Percentiles rank a stretch among this genome's conserved stretches.
Evolutionary conservation across 2,888 invertebrate species (phyloP).

Genomic region (Exocentrus adspersus): DNA sequence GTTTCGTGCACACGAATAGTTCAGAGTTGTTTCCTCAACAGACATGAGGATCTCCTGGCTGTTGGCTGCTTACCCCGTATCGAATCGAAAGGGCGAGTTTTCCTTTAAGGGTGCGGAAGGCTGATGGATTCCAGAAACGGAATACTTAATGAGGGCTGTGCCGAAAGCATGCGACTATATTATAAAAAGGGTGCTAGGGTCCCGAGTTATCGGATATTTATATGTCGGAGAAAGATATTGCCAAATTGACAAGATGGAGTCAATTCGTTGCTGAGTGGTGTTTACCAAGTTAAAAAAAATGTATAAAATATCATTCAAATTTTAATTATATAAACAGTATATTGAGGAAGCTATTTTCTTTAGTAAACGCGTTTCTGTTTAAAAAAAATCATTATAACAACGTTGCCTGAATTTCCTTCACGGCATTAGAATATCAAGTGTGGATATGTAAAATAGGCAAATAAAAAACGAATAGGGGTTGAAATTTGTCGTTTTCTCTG

Average conservation of each 20-base stretch:
- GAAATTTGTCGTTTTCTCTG: not conserved
- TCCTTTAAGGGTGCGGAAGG: too few species aligned
- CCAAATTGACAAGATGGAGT: too few species aligned
- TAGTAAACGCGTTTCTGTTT: not conserved
- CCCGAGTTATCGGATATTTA: conserved; percentile 26
- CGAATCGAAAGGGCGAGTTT: too few species aligned
- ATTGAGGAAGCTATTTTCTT: too few species aligned
- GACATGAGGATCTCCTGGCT: too few species aligned
- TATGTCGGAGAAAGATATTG: conserved; percentile 1
- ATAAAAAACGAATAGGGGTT: not conserved
- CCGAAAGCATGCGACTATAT: conserved; percentile 27
- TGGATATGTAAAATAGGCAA: not conserved
- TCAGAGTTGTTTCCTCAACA: too few species aligned
- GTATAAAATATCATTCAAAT: too few species aligned
- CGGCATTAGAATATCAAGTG: not conserved
- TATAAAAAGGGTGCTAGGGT: conserved; percentile 20
- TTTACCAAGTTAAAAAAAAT: too few species aligned
- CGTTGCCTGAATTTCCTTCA: not conserved
- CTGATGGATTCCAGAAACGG: conserved; percentile 8
- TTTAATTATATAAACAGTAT: too few species aligned
- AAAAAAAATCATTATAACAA: not conserved
- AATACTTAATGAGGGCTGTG: conserved; percentile 28
- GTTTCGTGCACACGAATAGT: too few species aligned
- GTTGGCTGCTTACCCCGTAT: too few species aligned
- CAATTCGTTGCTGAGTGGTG: too few species aligned